A percentile compares a stretch with the other conserved stretches of the same genome.
These are phyloP conservation scores for Crocodylus rhombifer DNA, from an alignment of 2,797 vertebrate species.

Conservation along the genomic window DNA sequence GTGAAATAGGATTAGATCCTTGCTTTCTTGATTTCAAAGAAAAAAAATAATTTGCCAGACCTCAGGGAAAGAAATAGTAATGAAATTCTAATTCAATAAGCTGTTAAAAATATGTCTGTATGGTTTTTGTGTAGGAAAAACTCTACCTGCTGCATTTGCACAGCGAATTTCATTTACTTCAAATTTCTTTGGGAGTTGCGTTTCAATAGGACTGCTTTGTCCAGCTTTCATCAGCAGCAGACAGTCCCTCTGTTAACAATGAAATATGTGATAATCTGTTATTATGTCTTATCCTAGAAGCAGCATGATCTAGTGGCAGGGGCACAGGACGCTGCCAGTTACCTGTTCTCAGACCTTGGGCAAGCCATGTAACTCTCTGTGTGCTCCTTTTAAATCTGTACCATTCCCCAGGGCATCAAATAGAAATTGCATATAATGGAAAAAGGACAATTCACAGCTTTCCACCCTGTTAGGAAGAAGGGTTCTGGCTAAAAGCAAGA, in stretches of 20 bases:
- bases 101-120: not conserved
- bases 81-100: not conserved
- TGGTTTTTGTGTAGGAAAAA: no score
- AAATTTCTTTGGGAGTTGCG: not conserved
- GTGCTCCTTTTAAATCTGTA: not conserved
- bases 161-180: not conserved
- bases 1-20: not conserved
- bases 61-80: not conserved
- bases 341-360: not conserved
- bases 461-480: no score
- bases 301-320: not conserved
- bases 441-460: no score
- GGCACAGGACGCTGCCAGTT: not conserved
- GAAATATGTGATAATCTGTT: no score
- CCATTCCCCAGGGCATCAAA: no score
- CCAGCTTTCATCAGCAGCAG: not conserved
- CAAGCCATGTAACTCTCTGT: not conserved
- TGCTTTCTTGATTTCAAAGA: not conserved
- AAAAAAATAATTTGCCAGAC: not conserved
- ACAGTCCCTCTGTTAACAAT: not conserved
- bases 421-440: no score
- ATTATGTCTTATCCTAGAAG: not conserved
- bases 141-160: not conserved
- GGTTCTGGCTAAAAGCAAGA: no score
- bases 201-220: not conserved